phyloP scores from a whole-genome alignment of 2,113 vertebrate species.

The Semnornis frantzii region DNA sequence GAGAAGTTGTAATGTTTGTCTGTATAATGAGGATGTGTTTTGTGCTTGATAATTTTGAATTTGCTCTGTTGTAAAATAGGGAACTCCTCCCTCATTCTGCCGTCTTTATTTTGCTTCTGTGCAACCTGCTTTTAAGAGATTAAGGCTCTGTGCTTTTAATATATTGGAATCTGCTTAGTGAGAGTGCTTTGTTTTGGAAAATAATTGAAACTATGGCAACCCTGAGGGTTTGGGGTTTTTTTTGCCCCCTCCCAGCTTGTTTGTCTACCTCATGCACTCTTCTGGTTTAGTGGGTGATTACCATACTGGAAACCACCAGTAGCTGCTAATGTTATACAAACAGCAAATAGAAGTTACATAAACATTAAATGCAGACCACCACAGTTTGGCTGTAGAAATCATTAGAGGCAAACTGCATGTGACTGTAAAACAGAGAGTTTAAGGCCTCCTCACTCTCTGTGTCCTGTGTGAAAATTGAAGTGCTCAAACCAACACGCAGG shows the following conservation, averaged over 20 bases:
- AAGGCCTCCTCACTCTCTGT: neutral
- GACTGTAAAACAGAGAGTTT: neutral
- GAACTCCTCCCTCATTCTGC: neutral
- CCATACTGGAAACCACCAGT: neutral
- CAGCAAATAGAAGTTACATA: neutral
- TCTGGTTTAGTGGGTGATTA: neutral
- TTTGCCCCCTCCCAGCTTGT: neutral
- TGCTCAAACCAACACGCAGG: neutral
- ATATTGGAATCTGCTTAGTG: constrained; percentile 57
- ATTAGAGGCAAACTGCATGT: neutral
- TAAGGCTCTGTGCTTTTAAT: constrained; percentile 46
- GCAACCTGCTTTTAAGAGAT: constrained; percentile 61
- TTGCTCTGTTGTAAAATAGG: neutral
- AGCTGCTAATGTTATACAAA: constrained; percentile 6
- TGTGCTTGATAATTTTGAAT: constrained; percentile 19
- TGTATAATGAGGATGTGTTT: neutral
- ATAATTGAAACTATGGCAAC: constrained; percentile 58
- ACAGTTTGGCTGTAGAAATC: neutral
- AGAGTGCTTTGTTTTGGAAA: constrained; percentile 53
- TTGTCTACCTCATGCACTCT: neutral
- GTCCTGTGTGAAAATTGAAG: neutral
- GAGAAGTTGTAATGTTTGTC: constrained; percentile 25
- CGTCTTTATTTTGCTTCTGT: constrained; percentile 25
- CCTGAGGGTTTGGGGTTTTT: neutral
- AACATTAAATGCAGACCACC: neutral